Evolutionary conservation across 2,888 invertebrate genomes (phyloP), one percentile per base, ranked within the genome.

Genomic region (Limnephilus rhombicus): DNA sequence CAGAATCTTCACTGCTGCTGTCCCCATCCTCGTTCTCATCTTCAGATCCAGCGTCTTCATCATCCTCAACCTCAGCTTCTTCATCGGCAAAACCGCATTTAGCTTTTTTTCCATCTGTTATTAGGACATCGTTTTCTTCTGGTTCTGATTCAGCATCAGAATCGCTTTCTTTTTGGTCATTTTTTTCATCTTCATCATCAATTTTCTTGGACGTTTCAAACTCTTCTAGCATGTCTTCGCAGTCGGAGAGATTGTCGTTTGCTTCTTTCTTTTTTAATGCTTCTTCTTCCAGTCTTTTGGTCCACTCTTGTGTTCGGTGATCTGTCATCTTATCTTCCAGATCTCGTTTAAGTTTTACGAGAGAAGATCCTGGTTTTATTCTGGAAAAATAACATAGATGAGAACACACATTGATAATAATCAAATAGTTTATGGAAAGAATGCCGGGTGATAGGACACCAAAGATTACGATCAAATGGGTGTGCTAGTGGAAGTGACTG

Each of bases 291-390:
- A 97, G 95, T 89, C 97, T 97, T 94, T 97, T 97, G 91, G 97
- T 96, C 97, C 98, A 97, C 94, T 98, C 97, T 92, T 97, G 96
- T 81, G 97, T 97, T 89, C 98, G 96, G 94, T 97, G 97, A 93
- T 97, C 96, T 3, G 97, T 97, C 94, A 99, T 98, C 95, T 97
- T 96, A 24, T 96, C 96, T 94, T 97, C 97, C 3, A 99, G 95
- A 93, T 97, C 97, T 93, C 97, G 97, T 94, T 97, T 97, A 90
- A 99, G 95, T 94, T 97, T 97, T n/a, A 96, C 95, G 93, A 98
- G 96, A 94, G 97, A 97, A 3, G 97, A 97, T 0, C 98, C 98
- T 83, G 98, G 98, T 94, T 97, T 95, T 93, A 95, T 95, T 94
- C 96, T 97, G 93, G 1, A 95, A 93, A 41, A 90, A 85, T 92